Evolutionary conservation across 2,797 vertebrate genomes (phyloP).

Genomic region (Anguilla anguilla): DNA sequence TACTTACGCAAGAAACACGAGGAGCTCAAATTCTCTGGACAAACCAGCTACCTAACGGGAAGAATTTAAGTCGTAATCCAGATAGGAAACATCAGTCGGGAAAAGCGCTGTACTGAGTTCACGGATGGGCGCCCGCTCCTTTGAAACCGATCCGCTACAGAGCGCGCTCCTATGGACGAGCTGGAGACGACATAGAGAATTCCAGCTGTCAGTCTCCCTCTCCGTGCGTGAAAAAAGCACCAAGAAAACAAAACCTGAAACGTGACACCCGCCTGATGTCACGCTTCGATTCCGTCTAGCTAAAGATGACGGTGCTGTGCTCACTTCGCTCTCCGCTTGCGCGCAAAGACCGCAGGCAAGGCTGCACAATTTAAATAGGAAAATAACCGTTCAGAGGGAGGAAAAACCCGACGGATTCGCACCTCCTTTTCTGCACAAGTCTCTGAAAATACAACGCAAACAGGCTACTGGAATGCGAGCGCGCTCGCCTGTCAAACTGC

Average conservation of each 20-base stretch:
- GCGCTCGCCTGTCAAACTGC: constrained; percentile 9
- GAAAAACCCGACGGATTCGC: not conserved
- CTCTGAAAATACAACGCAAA: not conserved
- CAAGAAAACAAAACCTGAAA: not conserved
- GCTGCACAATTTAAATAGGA: not conserved
- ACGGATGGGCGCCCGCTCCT: constrained; percentile 4
- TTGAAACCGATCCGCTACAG: not conserved
- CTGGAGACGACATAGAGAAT: not conserved
- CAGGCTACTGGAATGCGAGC: not conserved
- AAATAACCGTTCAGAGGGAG: not conserved
- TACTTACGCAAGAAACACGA: constrained; percentile 1
- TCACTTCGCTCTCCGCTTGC: not conserved
- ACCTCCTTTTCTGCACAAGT: not conserved
- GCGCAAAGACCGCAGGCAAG: not conserved
- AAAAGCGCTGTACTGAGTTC: not conserved
- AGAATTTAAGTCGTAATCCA: constrained; percentile 9
- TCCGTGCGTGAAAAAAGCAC: not conserved
- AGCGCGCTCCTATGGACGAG: not conserved
- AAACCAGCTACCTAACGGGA: not conserved
- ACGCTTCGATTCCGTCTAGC: constrained; percentile 1
- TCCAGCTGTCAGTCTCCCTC: constrained; percentile 6
- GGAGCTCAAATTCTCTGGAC: not conserved
- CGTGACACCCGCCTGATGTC: constrained; percentile 12
- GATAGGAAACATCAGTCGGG: not conserved
- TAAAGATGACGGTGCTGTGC: not conserved